Evolutionary conservation across 2,797 vertebrate genomes (phyloP).

Genomic region (Erpetoichthys calabaricus): DNA sequence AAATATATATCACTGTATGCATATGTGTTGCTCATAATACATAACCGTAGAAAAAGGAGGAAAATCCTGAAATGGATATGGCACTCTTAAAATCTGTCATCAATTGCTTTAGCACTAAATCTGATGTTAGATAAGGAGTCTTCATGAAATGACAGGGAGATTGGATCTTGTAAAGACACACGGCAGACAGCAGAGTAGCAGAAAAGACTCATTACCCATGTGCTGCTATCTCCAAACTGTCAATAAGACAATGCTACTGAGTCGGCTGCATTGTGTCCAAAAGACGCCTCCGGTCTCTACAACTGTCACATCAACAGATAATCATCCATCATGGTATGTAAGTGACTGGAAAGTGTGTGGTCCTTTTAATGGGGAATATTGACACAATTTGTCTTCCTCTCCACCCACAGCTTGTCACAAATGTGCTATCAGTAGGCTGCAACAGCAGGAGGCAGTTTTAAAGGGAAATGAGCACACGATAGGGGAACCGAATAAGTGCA

Average conservation of each 20-base stretch:
- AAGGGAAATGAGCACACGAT: constrained; percentile 12
- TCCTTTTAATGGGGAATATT: constrained; percentile 87
- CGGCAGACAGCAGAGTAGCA: constrained; percentile 37
- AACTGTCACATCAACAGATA: constrained; percentile 90
- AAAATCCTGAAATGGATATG: too few relatives aligned
- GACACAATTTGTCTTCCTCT: constrained; percentile 83
- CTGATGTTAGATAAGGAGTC: constrained; percentile 21
- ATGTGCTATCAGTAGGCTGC: constrained; percentile 54
- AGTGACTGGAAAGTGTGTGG: constrained; percentile 83
- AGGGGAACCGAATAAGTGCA: constrained; percentile 25
- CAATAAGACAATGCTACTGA: constrained; percentile 70
- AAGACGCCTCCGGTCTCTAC: constrained; percentile 57
- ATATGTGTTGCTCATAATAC: too few relatives aligned
- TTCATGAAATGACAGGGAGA: constrained; percentile 30
- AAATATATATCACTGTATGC: too few relatives aligned
- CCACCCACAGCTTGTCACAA: constrained; percentile 77
- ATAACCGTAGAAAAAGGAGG: too few relatives aligned
- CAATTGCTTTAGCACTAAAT: not conserved
- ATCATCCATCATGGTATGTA: constrained; percentile 82
- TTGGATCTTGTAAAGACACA: constrained; percentile 53
- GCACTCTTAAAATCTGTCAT: too few relatives aligned
- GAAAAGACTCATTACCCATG: constrained; percentile 68
- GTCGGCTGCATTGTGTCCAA: constrained; percentile 64
- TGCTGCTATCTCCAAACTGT: constrained; percentile 76
- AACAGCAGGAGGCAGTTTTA: constrained; percentile 37